Evolutionary conservation across 2,797 vertebrate genomes (phyloP).

Genomic region (Holocentrus rufus): DNA sequence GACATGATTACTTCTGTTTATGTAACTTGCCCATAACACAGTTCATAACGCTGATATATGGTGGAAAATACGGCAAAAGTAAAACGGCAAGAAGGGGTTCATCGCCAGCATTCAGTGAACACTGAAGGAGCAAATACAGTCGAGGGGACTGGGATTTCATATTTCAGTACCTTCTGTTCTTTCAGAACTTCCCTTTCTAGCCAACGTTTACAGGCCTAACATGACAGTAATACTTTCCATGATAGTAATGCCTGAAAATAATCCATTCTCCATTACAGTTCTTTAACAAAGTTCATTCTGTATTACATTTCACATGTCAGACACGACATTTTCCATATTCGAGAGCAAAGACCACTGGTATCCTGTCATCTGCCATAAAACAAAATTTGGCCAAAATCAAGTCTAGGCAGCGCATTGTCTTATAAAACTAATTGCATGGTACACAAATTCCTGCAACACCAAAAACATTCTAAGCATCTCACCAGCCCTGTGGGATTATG

Average conservation of each 20-base stretch:
- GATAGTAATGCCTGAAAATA: slow-evolving; percentile 26
- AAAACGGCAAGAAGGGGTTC: slow-evolving; percentile 2
- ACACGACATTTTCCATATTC: slow-evolving; percentile 30
- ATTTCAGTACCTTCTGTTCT: background rate
- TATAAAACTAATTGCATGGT: slow-evolving; percentile 62
- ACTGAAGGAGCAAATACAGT: background rate
- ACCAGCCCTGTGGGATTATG: slow-evolving; percentile 38
- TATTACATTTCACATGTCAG: slow-evolving; percentile 14
- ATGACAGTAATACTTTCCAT: slow-evolving; percentile 36
- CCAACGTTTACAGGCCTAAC: slow-evolving; percentile 30
- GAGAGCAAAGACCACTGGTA: slow-evolving; percentile 9
- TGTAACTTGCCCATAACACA: slow-evolving; percentile 18
- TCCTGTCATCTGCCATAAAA: slow-evolving; percentile 36
- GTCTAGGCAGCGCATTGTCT: slow-evolving; percentile 50
- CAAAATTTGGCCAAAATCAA: slow-evolving; percentile 15
- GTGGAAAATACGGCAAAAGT: slow-evolving; percentile 2
- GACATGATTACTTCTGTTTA: slow-evolving; percentile 36
- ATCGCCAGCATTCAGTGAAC: slow-evolving; percentile 23
- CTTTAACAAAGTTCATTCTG: slow-evolving; percentile 9
- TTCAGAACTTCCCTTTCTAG: background rate
- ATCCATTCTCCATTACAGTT: slow-evolving; percentile 19
- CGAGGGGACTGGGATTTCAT: background rate
- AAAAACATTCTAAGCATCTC: slow-evolving; percentile 54
- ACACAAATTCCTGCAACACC: slow-evolving; percentile 41
- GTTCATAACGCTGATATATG: background rate